phyloP scores from a whole-genome alignment of 35 echinoderm and acorn worm genomes.

The Anneissia japonica region DNA sequence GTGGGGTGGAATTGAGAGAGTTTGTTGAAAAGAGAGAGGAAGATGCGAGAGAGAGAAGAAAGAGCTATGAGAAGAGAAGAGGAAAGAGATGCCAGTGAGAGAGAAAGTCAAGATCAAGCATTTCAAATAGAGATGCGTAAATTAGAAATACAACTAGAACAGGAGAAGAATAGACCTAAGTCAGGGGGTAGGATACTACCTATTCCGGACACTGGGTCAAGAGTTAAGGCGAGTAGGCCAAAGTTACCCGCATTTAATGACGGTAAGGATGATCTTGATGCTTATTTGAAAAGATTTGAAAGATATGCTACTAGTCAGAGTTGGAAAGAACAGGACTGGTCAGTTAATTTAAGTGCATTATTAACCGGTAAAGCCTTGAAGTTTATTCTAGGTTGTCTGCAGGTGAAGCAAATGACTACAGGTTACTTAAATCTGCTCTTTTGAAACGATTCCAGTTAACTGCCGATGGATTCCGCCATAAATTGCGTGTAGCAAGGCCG shows the following conservation, averaged over 20 bases:
- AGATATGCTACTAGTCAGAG: conserved; percentile 11
- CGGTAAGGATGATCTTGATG: conserved; percentile 22
- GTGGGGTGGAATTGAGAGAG: not conserved
- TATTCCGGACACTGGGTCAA: not conserved
- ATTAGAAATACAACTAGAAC: conserved; percentile 23
- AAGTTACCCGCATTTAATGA: conserved; percentile 33
- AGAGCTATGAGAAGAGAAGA: not conserved
- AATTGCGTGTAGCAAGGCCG: not conserved
- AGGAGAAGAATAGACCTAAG: not conserved
- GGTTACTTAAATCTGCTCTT: conserved; percentile 5
- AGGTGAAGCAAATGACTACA: conserved; percentile 18
- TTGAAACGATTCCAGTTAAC: conserved; percentile 7
- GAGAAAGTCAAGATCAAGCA: not conserved
- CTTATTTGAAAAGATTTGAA: conserved; percentile 31
- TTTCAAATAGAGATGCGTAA: not conserved
- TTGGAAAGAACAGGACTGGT: conserved; percentile 14
- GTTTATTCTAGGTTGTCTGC: not conserved
- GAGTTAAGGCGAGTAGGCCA: not conserved
- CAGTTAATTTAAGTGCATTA: conserved; percentile 34
- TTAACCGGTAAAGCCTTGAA: conserved; percentile 1
- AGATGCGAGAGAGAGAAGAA: not conserved
- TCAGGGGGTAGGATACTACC: not conserved
- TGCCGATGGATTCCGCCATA: conserved; percentile 4
- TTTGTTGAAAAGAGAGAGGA: not conserved
- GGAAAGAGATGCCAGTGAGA: not conserved